Percentiles rank a stretch among this genome's conserved stretches.
Evolutionary conservation across 2,113 vertebrate species (phyloP).

Genomic region (Cochlearius cochlearius): DNA sequence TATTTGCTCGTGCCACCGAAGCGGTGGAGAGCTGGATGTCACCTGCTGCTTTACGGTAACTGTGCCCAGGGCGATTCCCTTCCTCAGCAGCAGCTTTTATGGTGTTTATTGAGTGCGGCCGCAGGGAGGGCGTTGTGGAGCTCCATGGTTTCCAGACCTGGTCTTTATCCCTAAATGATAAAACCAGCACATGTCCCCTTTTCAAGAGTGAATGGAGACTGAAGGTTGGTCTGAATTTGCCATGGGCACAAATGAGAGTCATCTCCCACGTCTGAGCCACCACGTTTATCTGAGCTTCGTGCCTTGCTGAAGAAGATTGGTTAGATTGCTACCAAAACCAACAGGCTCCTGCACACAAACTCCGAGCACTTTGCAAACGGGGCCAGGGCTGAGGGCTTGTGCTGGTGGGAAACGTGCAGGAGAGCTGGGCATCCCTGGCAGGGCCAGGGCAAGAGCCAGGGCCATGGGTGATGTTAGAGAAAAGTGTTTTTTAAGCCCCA

Average conservation of each 20-base stretch:
- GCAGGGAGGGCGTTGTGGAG: neutral
- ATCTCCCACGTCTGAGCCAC: neutral
- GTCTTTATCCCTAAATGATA: fast-evolving
- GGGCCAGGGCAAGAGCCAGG: neutral
- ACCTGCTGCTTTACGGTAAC: neutral
- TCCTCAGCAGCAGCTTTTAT: neutral
- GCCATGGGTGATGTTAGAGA: neutral
- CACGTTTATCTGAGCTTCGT: neutral
- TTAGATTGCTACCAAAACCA: neutral
- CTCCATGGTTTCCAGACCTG: neutral
- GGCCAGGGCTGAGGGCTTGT: neutral
- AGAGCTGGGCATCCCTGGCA: neutral
- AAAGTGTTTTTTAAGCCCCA: neutral
- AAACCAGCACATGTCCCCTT: neutral
- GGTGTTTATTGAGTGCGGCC: neutral
- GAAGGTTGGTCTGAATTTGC: neutral
- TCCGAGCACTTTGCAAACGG: fast-evolving
- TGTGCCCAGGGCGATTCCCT: neutral
- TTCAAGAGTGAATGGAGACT: fast-evolving
- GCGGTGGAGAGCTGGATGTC: neutral
- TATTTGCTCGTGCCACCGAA: neutral
- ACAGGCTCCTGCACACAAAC: fast-evolving
- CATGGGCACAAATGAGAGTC: neutral
- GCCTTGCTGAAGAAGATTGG: neutral
- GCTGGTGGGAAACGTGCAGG: fast-evolving